Evolutionary conservation across 53 echinoderm and acorn worm species (phyloP).

Genomic region (Astropecten irregularis): DNA sequence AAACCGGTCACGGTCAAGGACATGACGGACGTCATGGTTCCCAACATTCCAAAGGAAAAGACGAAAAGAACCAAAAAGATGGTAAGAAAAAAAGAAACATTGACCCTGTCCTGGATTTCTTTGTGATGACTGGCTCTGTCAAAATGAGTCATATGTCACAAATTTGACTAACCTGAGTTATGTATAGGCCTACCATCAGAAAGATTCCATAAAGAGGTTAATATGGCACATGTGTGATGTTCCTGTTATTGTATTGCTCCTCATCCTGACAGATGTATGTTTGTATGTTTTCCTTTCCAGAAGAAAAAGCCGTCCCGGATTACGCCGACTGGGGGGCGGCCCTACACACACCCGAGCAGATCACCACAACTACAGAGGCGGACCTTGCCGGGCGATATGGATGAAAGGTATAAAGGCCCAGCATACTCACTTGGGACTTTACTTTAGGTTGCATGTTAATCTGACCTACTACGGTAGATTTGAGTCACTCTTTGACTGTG

Average conservation of each 20-base stretch:
- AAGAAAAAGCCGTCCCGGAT: slow-evolving; percentile 59
- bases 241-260: too few species aligned
- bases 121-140: background rate
- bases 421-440: too few species aligned
- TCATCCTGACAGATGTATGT: too few species aligned
- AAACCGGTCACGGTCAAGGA: slow-evolving; percentile 68
- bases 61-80: slow-evolving; percentile 54
- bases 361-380: slow-evolving; percentile 64
- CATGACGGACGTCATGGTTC: slow-evolving; percentile 79
- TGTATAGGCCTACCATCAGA: background rate
- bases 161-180: background rate
- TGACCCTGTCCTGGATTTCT: background rate
- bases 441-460: too few species aligned
- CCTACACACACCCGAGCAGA: slow-evolving; percentile 81
- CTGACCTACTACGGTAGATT: too few species aligned
- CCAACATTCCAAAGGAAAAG: slow-evolving; percentile 37
- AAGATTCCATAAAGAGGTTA: too few species aligned
- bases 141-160: too few species aligned
- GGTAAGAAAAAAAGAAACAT: slow-evolving; percentile 26
- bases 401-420: slow-evolving; percentile 78
- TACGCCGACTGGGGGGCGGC: slow-evolving; percentile 90
- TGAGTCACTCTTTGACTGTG: too few species aligned
- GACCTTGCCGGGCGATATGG: slow-evolving; percentile 73
- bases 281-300: slow-evolving; percentile 37
- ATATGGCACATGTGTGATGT: too few species aligned